phyloP scores from a whole-genome alignment of 2,797 vertebrate species.

The Enoplosus armatus region DNA sequence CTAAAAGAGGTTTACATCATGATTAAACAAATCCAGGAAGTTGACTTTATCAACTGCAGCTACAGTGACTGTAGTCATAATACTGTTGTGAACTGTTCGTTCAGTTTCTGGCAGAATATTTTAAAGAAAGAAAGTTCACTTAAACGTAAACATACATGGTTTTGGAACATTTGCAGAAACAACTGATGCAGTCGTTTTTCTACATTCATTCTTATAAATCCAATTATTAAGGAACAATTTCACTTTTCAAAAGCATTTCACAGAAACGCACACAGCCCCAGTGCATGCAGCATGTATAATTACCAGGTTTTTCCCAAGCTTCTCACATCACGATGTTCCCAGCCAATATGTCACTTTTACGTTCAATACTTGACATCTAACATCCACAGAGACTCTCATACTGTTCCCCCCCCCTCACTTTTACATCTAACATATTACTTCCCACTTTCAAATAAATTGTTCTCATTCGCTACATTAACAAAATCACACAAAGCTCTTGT shows the following conservation, averaged over 20 bases:
- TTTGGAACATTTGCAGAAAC: background rate
- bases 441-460: background rate
- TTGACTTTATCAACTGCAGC: background rate
- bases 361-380: slow-evolving; percentile 10
- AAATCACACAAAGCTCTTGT: slow-evolving; percentile 20
- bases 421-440: slow-evolving; percentile 14
- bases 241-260: background rate
- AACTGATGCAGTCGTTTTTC: background rate
- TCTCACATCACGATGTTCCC: background rate
- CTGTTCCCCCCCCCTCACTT: background rate
- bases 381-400: background rate
- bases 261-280: background rate
- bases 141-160: background rate
- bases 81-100: background rate
- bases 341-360: slow-evolving; percentile 33
- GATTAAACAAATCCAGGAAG: background rate
- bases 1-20: background rate
- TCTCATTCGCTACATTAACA: background rate
- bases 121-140: too few species aligned
- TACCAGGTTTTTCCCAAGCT: background rate
- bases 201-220: slow-evolving; percentile 3
- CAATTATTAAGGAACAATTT: background rate
- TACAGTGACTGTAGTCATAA: background rate
- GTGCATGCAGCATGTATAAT: background rate
- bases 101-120: background rate